Evolutionary conservation across 2,888 invertebrate genomes (phyloP).

Genomic region (Tenthredo scrophulariae): DNA sequence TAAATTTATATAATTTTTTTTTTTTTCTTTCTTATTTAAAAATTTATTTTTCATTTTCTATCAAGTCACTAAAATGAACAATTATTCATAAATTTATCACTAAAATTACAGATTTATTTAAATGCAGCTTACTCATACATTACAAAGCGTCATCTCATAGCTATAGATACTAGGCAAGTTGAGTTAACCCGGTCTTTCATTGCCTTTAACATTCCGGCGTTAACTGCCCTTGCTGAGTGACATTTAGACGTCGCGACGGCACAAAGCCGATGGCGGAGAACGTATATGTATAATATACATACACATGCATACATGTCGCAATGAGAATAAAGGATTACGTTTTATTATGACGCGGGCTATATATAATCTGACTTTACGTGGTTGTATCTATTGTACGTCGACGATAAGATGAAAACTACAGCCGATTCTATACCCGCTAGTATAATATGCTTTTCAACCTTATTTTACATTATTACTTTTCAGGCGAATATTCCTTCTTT

Average conservation of each 20-base stretch:
- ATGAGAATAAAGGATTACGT: background rate
- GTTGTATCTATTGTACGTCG: background rate
- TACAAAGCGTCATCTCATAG: background rate
- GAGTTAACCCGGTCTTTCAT: constrained; percentile 1
- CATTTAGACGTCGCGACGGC: constrained; percentile 13
- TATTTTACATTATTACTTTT: background rate
- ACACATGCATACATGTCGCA: background rate
- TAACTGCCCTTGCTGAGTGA: constrained; percentile 12
- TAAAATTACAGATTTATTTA: background rate
- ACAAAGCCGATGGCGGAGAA: background rate
- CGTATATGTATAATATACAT: background rate
- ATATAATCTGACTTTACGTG: background rate
- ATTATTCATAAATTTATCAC: background rate
- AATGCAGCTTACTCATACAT: background rate
- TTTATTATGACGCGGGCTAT: background rate
- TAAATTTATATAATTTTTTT: background rate
- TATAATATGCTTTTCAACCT: background rate
- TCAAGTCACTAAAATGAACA: background rate
- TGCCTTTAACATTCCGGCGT: background rate
- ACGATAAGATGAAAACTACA: background rate
- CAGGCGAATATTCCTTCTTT: background rate
- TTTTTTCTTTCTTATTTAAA: too few species aligned
- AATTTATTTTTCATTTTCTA: too few species aligned
- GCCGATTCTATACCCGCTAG: background rate
- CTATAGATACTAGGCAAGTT: background rate